Base-by-base conservation (phyloP, 2,888 invertebrate genomes). In the Sesia bembeciformis region DNA sequence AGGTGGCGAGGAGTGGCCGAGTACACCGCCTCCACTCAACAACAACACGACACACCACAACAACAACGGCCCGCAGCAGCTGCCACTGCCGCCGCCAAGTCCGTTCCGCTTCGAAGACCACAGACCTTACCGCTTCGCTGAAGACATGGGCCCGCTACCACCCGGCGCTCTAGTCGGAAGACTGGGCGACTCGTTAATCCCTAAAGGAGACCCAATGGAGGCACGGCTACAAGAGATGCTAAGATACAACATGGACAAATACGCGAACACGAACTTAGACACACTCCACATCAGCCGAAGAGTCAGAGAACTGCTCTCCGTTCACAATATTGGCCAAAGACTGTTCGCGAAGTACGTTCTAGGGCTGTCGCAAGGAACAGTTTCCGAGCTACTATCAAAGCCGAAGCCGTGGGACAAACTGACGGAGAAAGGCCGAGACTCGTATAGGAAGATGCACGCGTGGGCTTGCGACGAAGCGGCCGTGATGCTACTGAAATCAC, bases 321-420 rank as follows among this genome's bases (percentile, higher is more conserved):
- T 98, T 65, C 98, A 99, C 90, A 98, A 99, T 84, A 99, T 99
- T 69, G 99, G 99, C 3, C 99, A 99, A 90, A 92, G 99, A 59
- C 91, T 99, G 69, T 99, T 99, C 88, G 99, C 99, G 68, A 99
- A 99, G 82, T 98, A 98, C 87, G 97, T 99, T 53, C 93, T 99
- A 66, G 99, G 99, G 0, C 90, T 97, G 60, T 98, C 95, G 60
- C 99, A 99, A 84, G 99, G 99, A 58, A 99, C 99, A 39, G 98
- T 99, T 52, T 98, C 98, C 63, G 99, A 99, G 89, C 90, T 99
- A 71, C 92, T 99, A 60, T 98, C 98, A 66, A 99, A 99, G 81
- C 99, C 99, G 55, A 98, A 99, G 81, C 98, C 98, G 7, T 99
- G 99, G 99, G 98, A 98, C 90, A 99, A 99, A 89, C 91, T 99